phyloP scores from a whole-genome alignment of 2,113 vertebrate genomes.

The Todiramphus chloris region DNA sequence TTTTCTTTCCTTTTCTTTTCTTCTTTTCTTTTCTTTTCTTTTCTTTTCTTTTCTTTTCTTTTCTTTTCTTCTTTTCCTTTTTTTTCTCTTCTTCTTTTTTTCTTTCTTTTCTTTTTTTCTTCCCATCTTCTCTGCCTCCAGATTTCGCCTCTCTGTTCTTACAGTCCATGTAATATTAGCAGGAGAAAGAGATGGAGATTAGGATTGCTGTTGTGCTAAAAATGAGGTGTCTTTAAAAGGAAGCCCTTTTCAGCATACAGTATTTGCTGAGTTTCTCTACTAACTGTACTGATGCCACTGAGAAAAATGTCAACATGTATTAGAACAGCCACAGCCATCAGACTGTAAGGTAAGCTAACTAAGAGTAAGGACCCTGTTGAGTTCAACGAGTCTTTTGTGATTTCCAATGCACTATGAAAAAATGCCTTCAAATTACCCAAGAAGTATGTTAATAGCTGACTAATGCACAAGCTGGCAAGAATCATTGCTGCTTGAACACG shows the following conservation, averaged over 20 bases:
- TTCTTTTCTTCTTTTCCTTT: neutral
- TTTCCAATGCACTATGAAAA: conserved; percentile 33
- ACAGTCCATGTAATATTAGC: neutral
- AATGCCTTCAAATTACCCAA: conserved; percentile 46
- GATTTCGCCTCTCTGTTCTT: neutral
- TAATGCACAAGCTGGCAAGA: conserved; percentile 63
- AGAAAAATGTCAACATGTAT: neutral
- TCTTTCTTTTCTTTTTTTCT: neutral
- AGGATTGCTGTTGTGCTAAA: neutral
- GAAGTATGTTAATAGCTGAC: conserved; percentile 67
- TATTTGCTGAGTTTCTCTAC: neutral
- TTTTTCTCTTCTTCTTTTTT: neutral
- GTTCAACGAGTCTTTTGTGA: conserved; percentile 60
- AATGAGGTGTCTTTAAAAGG: neutral
- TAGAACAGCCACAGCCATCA: neutral
- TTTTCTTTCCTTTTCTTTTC: neutral
- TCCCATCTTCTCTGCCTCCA: neutral
- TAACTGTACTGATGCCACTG: neutral
- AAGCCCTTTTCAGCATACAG: neutral
- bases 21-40: neutral
- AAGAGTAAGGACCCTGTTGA: neutral
- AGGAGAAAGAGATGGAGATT: neutral
- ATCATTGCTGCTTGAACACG: conserved; percentile 6
- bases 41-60: neutral
- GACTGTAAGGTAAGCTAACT: neutral